Conservation (phyloP, 2,888 invertebrate species). For the Hecatera dysodea region DNA sequence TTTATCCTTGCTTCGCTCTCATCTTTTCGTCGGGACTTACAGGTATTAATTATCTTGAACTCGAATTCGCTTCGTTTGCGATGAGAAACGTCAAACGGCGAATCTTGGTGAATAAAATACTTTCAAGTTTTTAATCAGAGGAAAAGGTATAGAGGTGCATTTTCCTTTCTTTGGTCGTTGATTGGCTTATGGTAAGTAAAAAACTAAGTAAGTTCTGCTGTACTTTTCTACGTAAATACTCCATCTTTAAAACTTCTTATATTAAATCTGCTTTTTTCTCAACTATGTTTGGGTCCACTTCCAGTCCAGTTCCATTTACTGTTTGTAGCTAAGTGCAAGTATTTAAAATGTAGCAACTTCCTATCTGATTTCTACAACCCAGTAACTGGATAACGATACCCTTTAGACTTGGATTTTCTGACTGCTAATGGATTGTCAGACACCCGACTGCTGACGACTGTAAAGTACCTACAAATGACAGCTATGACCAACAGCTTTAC, state of each 20-base stretch:
- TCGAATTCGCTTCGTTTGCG: constrained; percentile 50
- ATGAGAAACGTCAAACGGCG: constrained; percentile 45
- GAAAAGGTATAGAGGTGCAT: constrained; percentile 28
- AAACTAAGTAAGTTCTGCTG: background rate
- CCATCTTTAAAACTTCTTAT: background rate
- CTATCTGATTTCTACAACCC: too few relatives aligned
- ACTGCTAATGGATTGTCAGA: too few relatives aligned
- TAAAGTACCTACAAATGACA: too few relatives aligned
- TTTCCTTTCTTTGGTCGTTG: constrained; percentile 9
- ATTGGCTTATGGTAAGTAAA: constrained; percentile 4
- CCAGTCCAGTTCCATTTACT: too few relatives aligned
- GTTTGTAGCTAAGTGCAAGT: too few relatives aligned
- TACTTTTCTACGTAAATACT: background rate
- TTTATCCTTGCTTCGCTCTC: constrained; percentile 59
- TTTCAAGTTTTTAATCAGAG: constrained; percentile 44
- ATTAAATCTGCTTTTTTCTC: too few relatives aligned
- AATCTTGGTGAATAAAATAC: constrained; percentile 41
- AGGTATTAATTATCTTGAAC: constrained; percentile 62
- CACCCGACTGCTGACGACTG: too few relatives aligned
- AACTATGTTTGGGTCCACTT: too few relatives aligned
- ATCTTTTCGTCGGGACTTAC: constrained; percentile 50
- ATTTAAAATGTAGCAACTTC: too few relatives aligned
- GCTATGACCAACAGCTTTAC: too few relatives aligned
- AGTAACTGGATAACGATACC: too few relatives aligned
- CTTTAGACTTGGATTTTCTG: too few relatives aligned